A percentile compares a stretch with the other conserved stretches of the same genome.
Conservation (phyloP, 2,888 invertebrate species). For the Stenodema calcarata region DNA sequence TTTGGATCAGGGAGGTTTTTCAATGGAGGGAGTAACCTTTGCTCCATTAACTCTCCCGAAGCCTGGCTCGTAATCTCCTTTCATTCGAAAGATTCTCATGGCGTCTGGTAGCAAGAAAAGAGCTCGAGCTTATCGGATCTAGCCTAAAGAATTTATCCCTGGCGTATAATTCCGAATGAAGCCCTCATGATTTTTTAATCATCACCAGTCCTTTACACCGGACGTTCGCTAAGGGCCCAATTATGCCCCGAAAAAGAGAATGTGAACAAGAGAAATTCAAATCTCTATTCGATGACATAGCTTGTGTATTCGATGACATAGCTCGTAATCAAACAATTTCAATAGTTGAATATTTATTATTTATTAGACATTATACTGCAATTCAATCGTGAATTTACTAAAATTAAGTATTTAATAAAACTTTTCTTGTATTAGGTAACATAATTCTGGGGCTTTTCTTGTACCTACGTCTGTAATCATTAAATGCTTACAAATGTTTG, state of each 20-base stretch:
- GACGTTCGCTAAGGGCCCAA: neutral
- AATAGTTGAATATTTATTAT: too few relatives aligned
- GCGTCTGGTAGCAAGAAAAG: neutral
- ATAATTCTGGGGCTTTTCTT: too few relatives aligned
- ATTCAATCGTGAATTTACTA: too few relatives aligned
- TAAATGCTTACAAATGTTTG: too few relatives aligned
- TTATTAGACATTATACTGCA: too few relatives aligned
- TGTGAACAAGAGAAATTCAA: too few relatives aligned
- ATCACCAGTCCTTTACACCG: neutral
- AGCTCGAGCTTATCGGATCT: neutral
- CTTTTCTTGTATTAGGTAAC: too few relatives aligned
- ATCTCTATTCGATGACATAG: too few relatives aligned
- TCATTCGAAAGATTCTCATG: slow-evolving; percentile 2
- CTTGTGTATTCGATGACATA: too few relatives aligned
- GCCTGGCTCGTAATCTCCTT: slow-evolving; percentile 6
- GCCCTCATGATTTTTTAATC: neutral
- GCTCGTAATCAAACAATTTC: too few relatives aligned
- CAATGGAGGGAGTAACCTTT: slow-evolving; percentile 15
- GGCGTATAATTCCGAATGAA: neutral
- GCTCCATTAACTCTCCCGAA: slow-evolving; percentile 21
- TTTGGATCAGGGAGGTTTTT: neutral
- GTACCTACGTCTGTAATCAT: too few relatives aligned
- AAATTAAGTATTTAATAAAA: too few relatives aligned
- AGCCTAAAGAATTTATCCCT: neutral
- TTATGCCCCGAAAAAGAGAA: neutral